A percentile compares a stretch with the other conserved stretches of the same genome.
Conservation (phyloP, 2,113 vertebrate genomes). For the Prunella fulvescens region DNA sequence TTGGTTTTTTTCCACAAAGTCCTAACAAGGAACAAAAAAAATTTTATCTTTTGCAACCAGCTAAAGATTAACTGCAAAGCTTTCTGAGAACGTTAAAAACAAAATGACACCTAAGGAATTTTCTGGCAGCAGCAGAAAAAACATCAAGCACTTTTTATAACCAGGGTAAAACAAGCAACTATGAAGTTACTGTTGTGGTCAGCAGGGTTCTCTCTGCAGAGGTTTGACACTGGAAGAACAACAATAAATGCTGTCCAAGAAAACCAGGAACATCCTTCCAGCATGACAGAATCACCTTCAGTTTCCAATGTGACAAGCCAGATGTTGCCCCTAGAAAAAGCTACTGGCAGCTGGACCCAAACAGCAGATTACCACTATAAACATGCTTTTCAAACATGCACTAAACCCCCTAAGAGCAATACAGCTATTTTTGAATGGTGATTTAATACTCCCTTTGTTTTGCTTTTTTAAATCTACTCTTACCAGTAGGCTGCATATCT, state of each 20-base stretch:
- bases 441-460: neutral
- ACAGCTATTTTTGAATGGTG: neutral
- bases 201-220: neutral
- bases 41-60: neutral
- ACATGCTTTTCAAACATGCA: neutral
- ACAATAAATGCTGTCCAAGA: neutral
- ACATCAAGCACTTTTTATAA: neutral
- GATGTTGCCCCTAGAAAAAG: neutral
- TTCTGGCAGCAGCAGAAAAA: neutral
- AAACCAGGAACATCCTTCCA: neutral
- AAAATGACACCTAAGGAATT: neutral
- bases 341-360: neutral
- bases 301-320: neutral
- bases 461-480: neutral
- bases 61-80: neutral
- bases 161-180: neutral
- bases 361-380: neutral
- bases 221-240: neutral
- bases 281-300: accelerated
- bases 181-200: neutral
- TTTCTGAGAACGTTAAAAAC: neutral
- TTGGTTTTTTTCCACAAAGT: neutral
- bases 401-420: neutral
- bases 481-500: neutral
- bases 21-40: neutral